These are phyloP conservation scores for Dynastes tityus DNA, from an alignment of 2,888 invertebrate genomes.

Conservation along the genomic window DNA sequence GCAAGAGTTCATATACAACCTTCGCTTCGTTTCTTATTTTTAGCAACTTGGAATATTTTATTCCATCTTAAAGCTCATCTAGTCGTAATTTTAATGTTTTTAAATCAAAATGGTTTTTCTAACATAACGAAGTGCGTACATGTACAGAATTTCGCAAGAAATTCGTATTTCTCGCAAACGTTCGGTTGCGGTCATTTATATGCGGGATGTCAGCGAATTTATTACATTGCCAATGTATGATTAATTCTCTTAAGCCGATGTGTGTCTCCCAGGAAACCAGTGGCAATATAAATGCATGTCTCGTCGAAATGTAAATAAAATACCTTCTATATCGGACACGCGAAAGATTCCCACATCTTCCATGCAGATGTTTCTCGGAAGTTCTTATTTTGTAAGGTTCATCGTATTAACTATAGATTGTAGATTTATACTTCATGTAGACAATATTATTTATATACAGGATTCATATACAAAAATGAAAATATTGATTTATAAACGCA, in stretches of 20 bases:
- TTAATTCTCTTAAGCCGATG: constrained; percentile 35
- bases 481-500: too few species aligned
- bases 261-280: constrained; percentile 30
- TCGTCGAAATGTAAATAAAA: constrained; percentile 30
- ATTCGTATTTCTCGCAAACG: background rate
- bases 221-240: constrained; percentile 38
- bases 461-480: too few species aligned
- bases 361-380: constrained; percentile 30
- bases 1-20: constrained; percentile 11
- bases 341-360: constrained; percentile 19
- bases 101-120: too few species aligned
- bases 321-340: constrained; percentile 19
- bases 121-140: too few species aligned
- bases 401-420: background rate
- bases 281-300: constrained; percentile 22
- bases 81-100: too few species aligned
- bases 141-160: background rate
- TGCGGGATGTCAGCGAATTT: constrained; percentile 26
- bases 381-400: constrained; percentile 14
- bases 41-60: background rate
- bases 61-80: background rate
- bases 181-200: constrained; percentile 6
- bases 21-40: background rate
- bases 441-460: too few species aligned
- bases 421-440: background rate